These are phyloP conservation scores for Fukomys damarensis DNA, from an alignment of 2,113 vertebrate genomes.

Conservation along the genomic window DNA sequence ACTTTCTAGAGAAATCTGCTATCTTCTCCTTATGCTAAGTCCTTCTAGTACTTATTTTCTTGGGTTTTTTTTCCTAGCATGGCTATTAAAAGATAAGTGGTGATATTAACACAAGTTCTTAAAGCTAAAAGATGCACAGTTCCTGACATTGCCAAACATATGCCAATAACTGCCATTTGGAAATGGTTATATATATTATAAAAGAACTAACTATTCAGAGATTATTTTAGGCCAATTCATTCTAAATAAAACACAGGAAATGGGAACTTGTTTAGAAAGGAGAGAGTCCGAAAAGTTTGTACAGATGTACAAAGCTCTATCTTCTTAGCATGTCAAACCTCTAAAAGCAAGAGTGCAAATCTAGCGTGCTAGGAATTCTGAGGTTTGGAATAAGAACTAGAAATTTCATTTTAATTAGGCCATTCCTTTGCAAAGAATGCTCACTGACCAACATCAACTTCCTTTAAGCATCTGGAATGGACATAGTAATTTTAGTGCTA, in stretches of 20 bases:
- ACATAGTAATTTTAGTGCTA: background rate
- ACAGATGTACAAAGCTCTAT: constrained; percentile 8
- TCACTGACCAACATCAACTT: background rate
- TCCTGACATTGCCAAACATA: constrained; percentile 18
- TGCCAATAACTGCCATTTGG: constrained; percentile 33
- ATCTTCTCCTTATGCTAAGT: background rate
- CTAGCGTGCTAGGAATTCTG: background rate
- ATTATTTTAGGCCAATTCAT: constrained; percentile 31
- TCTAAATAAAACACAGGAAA: constrained; percentile 38
- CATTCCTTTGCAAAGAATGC: background rate
- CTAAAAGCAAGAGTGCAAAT: constrained; percentile 3
- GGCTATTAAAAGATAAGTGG: background rate
- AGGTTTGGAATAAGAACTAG: background rate
- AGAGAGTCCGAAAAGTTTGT: background rate
- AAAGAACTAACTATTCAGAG: constrained; percentile 28
- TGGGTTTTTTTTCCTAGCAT: background rate
- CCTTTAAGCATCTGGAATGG: background rate
- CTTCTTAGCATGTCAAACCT: background rate
- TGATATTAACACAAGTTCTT: constrained; percentile 26
- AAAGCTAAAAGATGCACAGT: background rate
- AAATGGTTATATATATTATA: constrained; percentile 26
- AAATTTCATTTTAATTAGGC: constrained; percentile 14
- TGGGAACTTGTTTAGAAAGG: background rate
- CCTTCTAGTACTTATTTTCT: background rate
- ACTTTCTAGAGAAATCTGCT: background rate